Evolutionary conservation across 2,113 vertebrate species (phyloP), one percentile per base, ranked within the genome.

Genomic region (Saguinus midas): DNA sequence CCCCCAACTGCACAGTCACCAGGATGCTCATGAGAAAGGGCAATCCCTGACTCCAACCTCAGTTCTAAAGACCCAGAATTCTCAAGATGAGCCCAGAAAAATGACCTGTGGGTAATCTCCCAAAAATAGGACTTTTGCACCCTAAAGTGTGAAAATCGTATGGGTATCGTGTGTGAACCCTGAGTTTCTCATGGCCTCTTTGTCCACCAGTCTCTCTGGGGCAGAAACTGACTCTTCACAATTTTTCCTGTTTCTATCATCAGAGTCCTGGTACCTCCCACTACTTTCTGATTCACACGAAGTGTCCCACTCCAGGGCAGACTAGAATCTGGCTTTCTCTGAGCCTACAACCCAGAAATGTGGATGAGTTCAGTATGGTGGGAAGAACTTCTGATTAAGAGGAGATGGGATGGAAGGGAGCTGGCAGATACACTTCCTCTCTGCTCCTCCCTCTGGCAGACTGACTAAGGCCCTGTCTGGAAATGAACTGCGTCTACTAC

Each of bases 131-230:
- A 72, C 55, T n/a, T n/a, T 25, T 20, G 48, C 6, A 37, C 8
- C 13, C 35, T 45, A 8, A 21, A 27, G 23, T 14, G 52, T 73
- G n/a, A 25, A 83, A 57, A 61, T 0, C 14, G 1, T 21, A 57
- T 1, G 23, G 27, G 52, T 50, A 6, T 6, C 1, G 4, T 4
- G 0, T 3, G 5, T 0, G 9, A 0, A 9, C 18, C 35, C 35
- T 57, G 0, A 0, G 16, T 25, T 50, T 57, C 35, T 68, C 4
- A 3, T 0, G 8, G 40, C 18, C 48, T 78, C 11, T 29, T 61
- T 37, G 27, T n/a, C 76, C 4, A 6, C 35, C 1, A 21, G 32
- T 6, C 81, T 32, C 17, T 57, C 25, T 58, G 27, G 0, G 2
- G 48, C 11, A 12, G 45, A 37, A 20, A 21, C 14, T 27, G 45